phyloP scores from a whole-genome alignment of 1,140 invertebrate genomes.

The Lineus longissimus region DNA sequence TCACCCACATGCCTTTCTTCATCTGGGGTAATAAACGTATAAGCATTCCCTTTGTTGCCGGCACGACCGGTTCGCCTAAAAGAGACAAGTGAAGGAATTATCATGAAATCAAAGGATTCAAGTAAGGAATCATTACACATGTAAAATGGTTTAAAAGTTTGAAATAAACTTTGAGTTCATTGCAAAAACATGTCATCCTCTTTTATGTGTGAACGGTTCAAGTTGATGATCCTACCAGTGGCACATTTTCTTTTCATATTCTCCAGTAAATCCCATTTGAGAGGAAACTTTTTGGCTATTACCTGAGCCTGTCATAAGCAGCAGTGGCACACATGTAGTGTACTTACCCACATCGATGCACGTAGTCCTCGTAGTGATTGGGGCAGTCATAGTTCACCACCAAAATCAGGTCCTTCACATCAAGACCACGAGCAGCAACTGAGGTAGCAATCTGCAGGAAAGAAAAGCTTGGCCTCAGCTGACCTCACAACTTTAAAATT shows the following conservation, averaged over 20 bases:
- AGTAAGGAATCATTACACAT: too few relatives aligned
- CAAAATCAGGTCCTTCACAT: slow-evolving; percentile 96
- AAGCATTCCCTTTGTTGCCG: slow-evolving; percentile 93
- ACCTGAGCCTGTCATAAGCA: background rate
- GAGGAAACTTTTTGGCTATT: too few relatives aligned
- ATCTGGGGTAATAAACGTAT: slow-evolving; percentile 94
- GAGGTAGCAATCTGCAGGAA: slow-evolving; percentile 77
- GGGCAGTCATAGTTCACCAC: slow-evolving; percentile 99
- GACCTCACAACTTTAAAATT: too few relatives aligned
- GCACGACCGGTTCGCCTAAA: slow-evolving; percentile 69
- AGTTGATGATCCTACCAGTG: too few relatives aligned
- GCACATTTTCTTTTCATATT: too few relatives aligned
- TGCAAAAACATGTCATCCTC: too few relatives aligned
- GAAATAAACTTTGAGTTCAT: background rate
- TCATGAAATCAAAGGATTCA: slow-evolving; percentile 8
- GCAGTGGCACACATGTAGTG: background rate
- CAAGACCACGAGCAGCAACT: slow-evolving; percentile 92
- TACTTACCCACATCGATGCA: slow-evolving; percentile 85
- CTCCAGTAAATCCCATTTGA: too few relatives aligned
- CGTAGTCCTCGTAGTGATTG: slow-evolving; percentile 99
- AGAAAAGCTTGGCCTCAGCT: too few relatives aligned
- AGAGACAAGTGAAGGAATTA: slow-evolving; percentile 8
- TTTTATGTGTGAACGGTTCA: too few relatives aligned
- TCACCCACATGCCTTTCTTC: slow-evolving; percentile 92
- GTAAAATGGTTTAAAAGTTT: too few relatives aligned